Evolutionary conservation across 2,797 vertebrate species (phyloP), one percentile per base, ranked within the genome.

Genomic region (Allochrocebus solatus): DNA sequence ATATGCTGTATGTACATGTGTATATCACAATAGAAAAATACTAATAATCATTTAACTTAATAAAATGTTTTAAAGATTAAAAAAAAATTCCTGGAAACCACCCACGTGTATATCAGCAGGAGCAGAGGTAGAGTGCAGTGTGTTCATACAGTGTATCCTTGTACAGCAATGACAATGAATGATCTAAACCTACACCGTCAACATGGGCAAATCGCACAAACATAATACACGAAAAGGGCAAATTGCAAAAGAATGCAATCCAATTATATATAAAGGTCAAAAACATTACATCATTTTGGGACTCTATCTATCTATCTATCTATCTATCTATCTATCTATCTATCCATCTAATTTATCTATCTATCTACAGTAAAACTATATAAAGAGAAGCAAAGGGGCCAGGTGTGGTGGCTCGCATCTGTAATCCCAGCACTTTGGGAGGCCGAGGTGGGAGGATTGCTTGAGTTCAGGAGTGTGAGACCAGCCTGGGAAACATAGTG

Each of bases 141-240:
- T 1, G 4, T 9, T 2, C 48, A 43, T 0, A 36, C 0, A 4
- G 1, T 1, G 36, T 6, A 0, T 8, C 5, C 1, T 13, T 12
- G 2, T 0, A n/a, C 17, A 61, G 64, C 36, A 8, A 5, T 33
- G 36, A 8, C 46, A 53, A n/a, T 1, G 14, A 30, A 21, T 10
- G 1, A 1, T 8, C 19, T 16, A 5, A 0, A 6, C 26, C 36
- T 4, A 10, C 6, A 9, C 41, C 19, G 26, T 21, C 76, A 28
- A 4, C 2, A 2, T 3, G 26, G 53, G 8, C n/a, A 24, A 48
- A 14, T 13, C 16, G 39, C 28, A 12, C 39, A 24, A 14, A 26
- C 43, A 33, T 2, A 22, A 30, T 19, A 57, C 46, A 41, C 6
- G 22, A 72, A 39, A 74, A 87, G 26, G 7, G 43, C 11, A 55